Evolutionary conservation across 2,797 vertebrate genomes (phyloP), one percentile per base, ranked within the genome.

Genomic region (Hozukius guyotensis): DNA sequence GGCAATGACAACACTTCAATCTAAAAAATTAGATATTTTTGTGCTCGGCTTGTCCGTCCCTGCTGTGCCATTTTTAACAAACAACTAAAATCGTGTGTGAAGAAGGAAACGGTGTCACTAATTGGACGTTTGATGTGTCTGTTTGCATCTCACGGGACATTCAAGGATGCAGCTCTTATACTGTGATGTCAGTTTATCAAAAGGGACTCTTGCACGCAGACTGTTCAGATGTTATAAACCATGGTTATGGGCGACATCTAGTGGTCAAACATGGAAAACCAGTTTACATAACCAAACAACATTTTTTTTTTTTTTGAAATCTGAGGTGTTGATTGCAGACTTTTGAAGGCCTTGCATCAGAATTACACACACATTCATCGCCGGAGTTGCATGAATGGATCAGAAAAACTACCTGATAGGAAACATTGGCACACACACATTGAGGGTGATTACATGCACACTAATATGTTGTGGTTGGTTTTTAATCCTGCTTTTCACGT

Each of bases 241-340:
- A 2, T 57, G 8, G 4, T 60, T 36, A 80, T 22, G 12, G 77
- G 61, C 25, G 91, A 85, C 92, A 93, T 87, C 93, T 90, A 78
- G 92, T 92, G 93, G 90, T 46, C 24, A 64, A 3, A 75, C 14
- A 11, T 16, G 16, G 34, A 25, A 79, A 55, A 24, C 2, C 55
- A 20, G 25, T 20, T 59, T 9, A 13, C 16, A 22, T 55, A n/a
- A 56, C 16, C 25, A 22, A 52, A 6, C 16, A 60, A 1, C 16
- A 57, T 1, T 4, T 12, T 13, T 27, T 27, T 24, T 1, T 5
- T 13, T 13, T 18, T 27, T 16, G 3, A 63, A 20, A 25, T 25
- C 20, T 46, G 6, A 32, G 6, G 29, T 16, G 31, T 49, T 63
- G 20, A 38, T 18, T 20, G n/a, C 56, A 77, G 20, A 27, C 1